Conservation (phyloP, 2,888 invertebrate genomes). For the Pristionchus entomophagus region DNA sequence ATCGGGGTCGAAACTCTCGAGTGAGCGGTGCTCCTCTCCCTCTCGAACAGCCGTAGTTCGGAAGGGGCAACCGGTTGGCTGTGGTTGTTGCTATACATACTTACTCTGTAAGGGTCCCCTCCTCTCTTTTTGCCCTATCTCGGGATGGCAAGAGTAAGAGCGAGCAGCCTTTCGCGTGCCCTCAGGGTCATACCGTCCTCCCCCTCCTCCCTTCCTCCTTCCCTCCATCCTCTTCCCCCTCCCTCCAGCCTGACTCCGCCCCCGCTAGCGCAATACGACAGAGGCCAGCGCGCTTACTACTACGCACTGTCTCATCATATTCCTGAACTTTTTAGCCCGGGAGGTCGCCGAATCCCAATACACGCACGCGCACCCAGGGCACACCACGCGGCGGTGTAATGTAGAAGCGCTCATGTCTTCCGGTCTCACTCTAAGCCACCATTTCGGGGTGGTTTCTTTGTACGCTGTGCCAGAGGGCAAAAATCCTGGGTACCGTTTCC, state of each 20-base stretch:
- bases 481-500: neutral
- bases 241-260: neutral
- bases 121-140: neutral
- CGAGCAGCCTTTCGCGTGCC: neutral
- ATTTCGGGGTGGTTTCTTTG: too few relatives aligned
- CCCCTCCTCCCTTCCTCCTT: neutral
- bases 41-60: too few relatives aligned
- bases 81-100: constrained; percentile 22
- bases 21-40: neutral
- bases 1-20: constrained; percentile 33
- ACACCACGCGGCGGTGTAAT: neutral
- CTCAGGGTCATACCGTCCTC: constrained; percentile 18
- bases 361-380: neutral
- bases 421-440: neutral
- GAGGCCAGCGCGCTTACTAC: neutral
- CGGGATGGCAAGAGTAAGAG: constrained; percentile 19
- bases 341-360: constrained; percentile 15
- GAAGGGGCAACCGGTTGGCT: neutral
- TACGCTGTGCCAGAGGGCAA: too few relatives aligned
- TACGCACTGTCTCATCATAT: neutral
- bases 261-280: neutral
- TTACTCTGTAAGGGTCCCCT: constrained; percentile 20
- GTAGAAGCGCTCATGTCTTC: neutral
- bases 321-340: neutral
- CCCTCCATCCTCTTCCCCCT: neutral